Evolutionary conservation across 1,140 invertebrate genomes (phyloP), one percentile per base, ranked within the genome.

Genomic region (Nilaparvata lugens): DNA sequence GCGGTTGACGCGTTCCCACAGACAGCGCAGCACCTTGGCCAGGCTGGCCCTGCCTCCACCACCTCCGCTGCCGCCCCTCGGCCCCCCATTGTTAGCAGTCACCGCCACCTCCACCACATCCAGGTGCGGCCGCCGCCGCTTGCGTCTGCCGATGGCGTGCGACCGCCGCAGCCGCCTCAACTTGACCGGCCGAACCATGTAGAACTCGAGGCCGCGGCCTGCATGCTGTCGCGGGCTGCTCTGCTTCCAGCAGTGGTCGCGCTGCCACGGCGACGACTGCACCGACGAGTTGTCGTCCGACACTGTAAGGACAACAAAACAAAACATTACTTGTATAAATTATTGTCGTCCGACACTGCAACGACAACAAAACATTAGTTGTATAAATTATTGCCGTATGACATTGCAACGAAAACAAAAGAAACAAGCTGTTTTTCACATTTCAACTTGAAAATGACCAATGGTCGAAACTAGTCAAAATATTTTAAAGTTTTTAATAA

Each of bases 261-360:
- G 79, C 73, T 89, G 87, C 87, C 88, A 91, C 58, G 89, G 89
- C 67, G 88, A 92, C 45, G 89, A 91, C 69, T 91, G 88, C 66
- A 91, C 81, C 35, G 89, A 92, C 67, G 87, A 90, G 75, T 90
- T 91, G 72, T 92, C 89, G 78, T 91, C 89, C 66, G 88, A 90
- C 75, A 88, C 87, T 87, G 66, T 58, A 75, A 75, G 65, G 18
- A 64, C 14, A 53, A 52, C 19, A 48, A 58, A 38, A 35, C 31
- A 35, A 2, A n/a, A 35, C 31, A 9, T 35, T 35, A 35, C 31
- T 35, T 4, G 3, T 4, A 28, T 4, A 28, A 28, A 28, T 28
- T n/a, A n/a, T n/a, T n/a, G n/a, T n/a, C n/a, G n/a, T n/a, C n/a
- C n/a, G n/a, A n/a, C n/a, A n/a, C n/a, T n/a, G n/a, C n/a, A n/a